A percentile compares a stretch with the other conserved stretches of the same genome.
These are phyloP conservation scores for Idaea aversata DNA, from an alignment of 2,888 invertebrate species.

Conservation along the genomic window DNA sequence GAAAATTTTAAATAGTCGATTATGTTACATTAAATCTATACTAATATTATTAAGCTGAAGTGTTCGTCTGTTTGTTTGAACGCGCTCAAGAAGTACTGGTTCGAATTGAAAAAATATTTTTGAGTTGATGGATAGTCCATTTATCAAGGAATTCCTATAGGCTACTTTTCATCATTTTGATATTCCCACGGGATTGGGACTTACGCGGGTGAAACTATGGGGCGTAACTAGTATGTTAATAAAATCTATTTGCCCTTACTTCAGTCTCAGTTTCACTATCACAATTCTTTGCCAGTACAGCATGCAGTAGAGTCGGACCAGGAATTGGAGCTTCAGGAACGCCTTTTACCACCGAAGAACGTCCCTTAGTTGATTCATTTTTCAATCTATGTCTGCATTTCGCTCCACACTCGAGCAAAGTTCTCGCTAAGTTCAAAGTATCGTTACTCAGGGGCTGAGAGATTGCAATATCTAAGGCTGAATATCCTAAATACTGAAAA, in stretches of 20 bases:
- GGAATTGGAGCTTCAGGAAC: conserved; percentile 10
- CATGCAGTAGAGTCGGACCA: conserved; percentile 64
- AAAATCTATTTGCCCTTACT: conserved; percentile 28
- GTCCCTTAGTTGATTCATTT: conserved; percentile 5
- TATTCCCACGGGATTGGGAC: too few relatives aligned
- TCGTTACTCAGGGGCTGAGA: conserved; percentile 47
- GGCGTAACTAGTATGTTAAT: too few relatives aligned
- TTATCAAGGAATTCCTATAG: too few relatives aligned
- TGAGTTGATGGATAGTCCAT: too few relatives aligned
- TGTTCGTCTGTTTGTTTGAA: too few relatives aligned
- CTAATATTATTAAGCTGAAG: too few relatives aligned
- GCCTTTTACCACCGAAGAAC: background rate
- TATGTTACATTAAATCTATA: too few relatives aligned
- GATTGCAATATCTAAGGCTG: conserved; percentile 55
- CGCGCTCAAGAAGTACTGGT: too few relatives aligned
- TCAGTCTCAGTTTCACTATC: conserved; percentile 47
- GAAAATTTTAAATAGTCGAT: too few relatives aligned
- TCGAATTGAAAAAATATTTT: too few relatives aligned
- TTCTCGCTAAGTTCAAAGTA: conserved; percentile 47
- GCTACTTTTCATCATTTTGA: too few relatives aligned
- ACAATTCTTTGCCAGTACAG: conserved; percentile 45
- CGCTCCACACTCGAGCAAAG: conserved; percentile 55
- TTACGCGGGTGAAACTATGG: too few relatives aligned
- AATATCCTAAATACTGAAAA: conserved; percentile 49
- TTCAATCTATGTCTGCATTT: conserved; percentile 42